phyloP scores from a whole-genome alignment of 2,113 vertebrate genomes.

The Glaucidium brasilianum region DNA sequence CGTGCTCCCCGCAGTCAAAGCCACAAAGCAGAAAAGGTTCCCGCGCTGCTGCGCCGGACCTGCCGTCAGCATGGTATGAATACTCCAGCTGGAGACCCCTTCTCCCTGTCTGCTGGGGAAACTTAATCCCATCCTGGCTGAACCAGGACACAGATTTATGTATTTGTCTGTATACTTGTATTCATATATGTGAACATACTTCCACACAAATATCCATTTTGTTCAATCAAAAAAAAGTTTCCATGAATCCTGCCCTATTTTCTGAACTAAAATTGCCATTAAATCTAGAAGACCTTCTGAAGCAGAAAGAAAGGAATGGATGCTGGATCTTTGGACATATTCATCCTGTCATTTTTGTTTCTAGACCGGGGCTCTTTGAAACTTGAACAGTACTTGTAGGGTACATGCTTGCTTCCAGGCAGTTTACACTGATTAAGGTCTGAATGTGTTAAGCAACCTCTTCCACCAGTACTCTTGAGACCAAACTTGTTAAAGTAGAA shows the following conservation, averaged over 20 bases:
- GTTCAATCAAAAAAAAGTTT: rapidly evolving
- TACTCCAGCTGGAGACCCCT: too few relatives aligned
- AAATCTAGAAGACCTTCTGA: neutral
- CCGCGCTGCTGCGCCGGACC: too few relatives aligned
- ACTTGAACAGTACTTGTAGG: neutral
- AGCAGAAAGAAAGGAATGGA: neutral
- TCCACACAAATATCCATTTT: neutral
- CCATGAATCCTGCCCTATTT: neutral
- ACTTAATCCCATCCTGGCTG: too few relatives aligned
- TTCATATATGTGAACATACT: neutral
- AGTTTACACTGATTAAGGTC: neutral
- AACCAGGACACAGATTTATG: too few relatives aligned
- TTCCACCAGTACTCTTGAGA: neutral
- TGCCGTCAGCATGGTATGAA: too few relatives aligned
- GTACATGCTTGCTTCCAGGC: neutral
- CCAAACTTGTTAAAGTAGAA: neutral
- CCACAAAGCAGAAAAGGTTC: too few relatives aligned
- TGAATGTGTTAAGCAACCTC: neutral
- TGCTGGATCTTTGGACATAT: neutral
- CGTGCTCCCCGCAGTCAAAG: too few relatives aligned
- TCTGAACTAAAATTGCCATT: neutral
- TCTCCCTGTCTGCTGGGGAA: too few relatives aligned
- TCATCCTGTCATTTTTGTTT: neutral
- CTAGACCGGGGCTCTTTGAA: neutral
- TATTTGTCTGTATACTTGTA: neutral